phyloP scores from a whole-genome alignment of 2,113 vertebrate species.

The Cyanocitta stelleri region DNA sequence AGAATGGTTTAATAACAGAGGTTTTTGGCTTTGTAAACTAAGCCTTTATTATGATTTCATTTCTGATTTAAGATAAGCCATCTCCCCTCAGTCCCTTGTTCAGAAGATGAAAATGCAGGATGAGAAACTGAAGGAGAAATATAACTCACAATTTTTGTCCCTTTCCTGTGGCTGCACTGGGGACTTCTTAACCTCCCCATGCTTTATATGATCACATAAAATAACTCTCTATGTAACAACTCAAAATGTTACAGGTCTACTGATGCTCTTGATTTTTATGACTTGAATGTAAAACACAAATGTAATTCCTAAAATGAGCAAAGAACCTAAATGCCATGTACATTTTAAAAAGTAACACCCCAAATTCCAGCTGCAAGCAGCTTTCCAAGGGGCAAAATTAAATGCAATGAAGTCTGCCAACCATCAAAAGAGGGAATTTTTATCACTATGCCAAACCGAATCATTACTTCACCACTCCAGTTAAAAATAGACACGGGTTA shows the following conservation, averaged over 20 bases:
- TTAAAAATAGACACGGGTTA: neutral
- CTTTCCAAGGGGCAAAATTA: neutral
- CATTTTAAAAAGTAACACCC: neutral
- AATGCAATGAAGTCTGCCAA: neutral
- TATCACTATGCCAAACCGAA: neutral
- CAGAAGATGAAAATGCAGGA: neutral
- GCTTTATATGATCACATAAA: constrained; percentile 23
- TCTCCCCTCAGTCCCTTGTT: neutral
- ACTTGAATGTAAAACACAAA: constrained; percentile 1
- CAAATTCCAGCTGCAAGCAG: neutral
- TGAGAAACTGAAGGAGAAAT: neutral
- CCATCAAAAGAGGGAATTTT: neutral
- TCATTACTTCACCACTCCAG: neutral
- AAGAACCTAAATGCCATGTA: neutral
- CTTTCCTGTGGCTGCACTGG: neutral
- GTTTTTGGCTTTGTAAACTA: neutral
- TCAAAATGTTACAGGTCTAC: constrained; percentile 24
- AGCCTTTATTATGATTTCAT: neutral
- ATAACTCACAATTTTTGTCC: neutral
- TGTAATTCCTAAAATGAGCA: neutral
- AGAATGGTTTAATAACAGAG: neutral
- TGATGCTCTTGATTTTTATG: constrained; percentile 11
- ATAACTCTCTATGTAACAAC: constrained; percentile 6
- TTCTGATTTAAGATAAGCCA: neutral
- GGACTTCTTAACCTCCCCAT: constrained; percentile 24